Conservation (phyloP, 1,140 invertebrate genomes). For the Diuraphis noxia region DNA sequence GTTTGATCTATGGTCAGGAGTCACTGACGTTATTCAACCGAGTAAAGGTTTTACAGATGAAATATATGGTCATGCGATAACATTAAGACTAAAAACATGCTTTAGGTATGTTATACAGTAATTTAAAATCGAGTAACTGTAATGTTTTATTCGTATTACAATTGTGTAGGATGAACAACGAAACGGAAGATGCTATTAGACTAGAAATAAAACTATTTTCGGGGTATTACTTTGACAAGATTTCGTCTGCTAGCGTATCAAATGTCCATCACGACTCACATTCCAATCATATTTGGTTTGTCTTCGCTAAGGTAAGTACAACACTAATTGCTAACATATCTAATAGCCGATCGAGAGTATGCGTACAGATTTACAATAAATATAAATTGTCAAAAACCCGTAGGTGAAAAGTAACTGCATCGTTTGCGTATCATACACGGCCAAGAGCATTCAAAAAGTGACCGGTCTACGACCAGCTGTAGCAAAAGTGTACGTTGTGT, state of each 20-base stretch:
- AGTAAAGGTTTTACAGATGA: constrained; percentile 59
- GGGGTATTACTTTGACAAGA: constrained; percentile 65
- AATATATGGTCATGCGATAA: background rate
- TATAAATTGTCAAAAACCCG: background rate
- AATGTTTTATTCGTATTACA: background rate
- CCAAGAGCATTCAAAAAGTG: constrained; percentile 65
- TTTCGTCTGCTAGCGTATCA: constrained; percentile 63
- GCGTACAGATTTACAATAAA: background rate
- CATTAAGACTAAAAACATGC: background rate
- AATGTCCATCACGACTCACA: constrained; percentile 65
- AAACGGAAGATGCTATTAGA: constrained; percentile 65
- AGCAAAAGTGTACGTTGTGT: constrained; percentile 66
- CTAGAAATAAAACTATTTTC: constrained; percentile 68
- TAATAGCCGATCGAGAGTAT: background rate
- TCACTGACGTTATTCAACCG: constrained; percentile 60
- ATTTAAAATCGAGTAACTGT: background rate
- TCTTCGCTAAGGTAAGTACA: constrained; percentile 65
- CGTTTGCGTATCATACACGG: constrained; percentile 66
- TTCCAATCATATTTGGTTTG: constrained; percentile 67
- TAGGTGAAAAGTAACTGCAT: constrained; percentile 63
- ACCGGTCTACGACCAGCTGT: constrained; percentile 66
- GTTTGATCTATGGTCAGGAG: constrained; percentile 27
- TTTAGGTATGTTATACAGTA: background rate
- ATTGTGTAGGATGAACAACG: constrained; percentile 66
- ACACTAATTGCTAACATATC: constrained; percentile 49